Conservation (phyloP, 2,888 invertebrate genomes). For the Plagodis dolabraria region DNA sequence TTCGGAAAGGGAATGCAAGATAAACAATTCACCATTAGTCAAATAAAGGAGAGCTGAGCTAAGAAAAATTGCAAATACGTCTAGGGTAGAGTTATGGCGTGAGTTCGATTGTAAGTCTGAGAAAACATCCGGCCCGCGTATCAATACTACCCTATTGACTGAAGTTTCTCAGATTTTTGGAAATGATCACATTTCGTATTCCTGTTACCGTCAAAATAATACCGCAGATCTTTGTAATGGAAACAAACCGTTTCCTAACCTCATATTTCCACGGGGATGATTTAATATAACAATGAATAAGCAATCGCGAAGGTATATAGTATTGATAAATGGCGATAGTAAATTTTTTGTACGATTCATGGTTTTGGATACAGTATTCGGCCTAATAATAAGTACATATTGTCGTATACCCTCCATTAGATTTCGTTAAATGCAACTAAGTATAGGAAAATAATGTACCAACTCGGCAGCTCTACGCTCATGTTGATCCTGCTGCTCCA, state of each 20-base stretch:
- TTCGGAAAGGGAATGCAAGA: slow-evolving; percentile 47
- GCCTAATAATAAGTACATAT: too few relatives aligned
- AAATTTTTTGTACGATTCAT: not conserved
- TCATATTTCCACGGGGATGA: slow-evolving; percentile 2
- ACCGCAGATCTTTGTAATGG: slow-evolving; percentile 24
- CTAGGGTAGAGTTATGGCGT: slow-evolving; percentile 50
- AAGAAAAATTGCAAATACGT: slow-evolving; percentile 52
- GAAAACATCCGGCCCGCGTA: slow-evolving; percentile 54
- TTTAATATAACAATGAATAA: slow-evolving; percentile 13
- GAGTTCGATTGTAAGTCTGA: slow-evolving; percentile 49
- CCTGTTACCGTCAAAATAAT: slow-evolving; percentile 34
- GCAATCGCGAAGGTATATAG: not conserved
- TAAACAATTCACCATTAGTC: slow-evolving; percentile 59
- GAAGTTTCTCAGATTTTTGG: slow-evolving; percentile 30
- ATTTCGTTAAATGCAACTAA: too few relatives aligned
- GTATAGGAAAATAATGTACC: too few relatives aligned
- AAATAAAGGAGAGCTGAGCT: slow-evolving; percentile 43
- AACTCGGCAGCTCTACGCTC: too few relatives aligned
- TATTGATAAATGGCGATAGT: not conserved
- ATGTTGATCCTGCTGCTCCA: too few relatives aligned
- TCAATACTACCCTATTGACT: slow-evolving; percentile 19
- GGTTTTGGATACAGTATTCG: too few relatives aligned
- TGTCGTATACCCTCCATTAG: too few relatives aligned
- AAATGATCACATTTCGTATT: slow-evolving; percentile 29
- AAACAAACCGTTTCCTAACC: slow-evolving; percentile 29